Base-by-base conservation (phyloP, 1,140 invertebrate species). In the Sitodiplosis mosellana region DNA sequence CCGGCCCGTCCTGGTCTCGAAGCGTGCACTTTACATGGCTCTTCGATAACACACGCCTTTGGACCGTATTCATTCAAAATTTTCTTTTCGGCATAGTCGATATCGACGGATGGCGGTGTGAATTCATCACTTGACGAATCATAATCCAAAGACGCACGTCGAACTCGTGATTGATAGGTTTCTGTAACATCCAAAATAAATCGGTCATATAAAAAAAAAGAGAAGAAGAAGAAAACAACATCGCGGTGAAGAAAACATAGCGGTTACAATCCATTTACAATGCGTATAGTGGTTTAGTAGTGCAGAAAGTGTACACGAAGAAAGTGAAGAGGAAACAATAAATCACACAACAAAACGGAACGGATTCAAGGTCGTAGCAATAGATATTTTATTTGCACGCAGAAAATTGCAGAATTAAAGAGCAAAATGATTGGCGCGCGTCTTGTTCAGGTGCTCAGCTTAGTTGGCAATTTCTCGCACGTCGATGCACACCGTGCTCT, bases 21-120 rank as follows among this genome's bases (percentile, higher is more conserved):
- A 1, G 78, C 77, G 54, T 80, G 77, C 48, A 73, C 66, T 11
- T 70, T 62, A 55, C 78, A 81, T 21, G 78, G 73, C 54, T 71
- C 72, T 47, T 78, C 75, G 51, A 77, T 77, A 51, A 81, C 69
- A 55, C 78, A 81, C 48, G 78, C 75, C 47, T 72, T 68, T 42
- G 71, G 66, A 10, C 78, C 78, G 41, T 80, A 66, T 63, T 80
- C 77, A 1, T 59, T 58, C 19, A 77, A 59, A 45, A 81, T 64
- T 53, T 70, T 69, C 57, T 78, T 79, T 56, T 80, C 77, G 3
- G 77, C 71, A 55, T 76, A 64, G 11, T 59, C 64, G 20, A 75
- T 67, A 53, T 79, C 71, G 11, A 77, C 27, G 4, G 10, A 5
- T 27, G 27, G 27, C 27, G 27, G 27, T 10, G 10, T 27, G 4